These are phyloP conservation scores for Periophthalmus magnuspinnatus DNA, from an alignment of 2,797 vertebrate species.

Conservation along the genomic window DNA sequence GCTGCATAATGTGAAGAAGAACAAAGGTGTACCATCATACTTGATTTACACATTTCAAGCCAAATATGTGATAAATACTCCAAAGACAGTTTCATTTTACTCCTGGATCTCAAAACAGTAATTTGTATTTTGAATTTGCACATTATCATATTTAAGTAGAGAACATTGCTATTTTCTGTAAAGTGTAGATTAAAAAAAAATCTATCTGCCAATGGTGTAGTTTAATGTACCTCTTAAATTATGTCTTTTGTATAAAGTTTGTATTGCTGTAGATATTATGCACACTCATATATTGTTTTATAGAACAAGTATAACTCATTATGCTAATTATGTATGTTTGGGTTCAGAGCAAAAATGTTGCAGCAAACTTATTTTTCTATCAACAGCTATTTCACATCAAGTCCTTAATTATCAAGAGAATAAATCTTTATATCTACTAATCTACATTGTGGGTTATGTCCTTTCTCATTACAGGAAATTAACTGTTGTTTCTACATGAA, in stretches of 20 bases:
- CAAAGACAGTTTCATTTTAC: constrained; percentile 64
- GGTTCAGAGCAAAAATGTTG: constrained; percentile 54
- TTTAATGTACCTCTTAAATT: constrained; percentile 36
- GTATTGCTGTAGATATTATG: constrained; percentile 28
- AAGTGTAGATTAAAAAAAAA: constrained; percentile 49
- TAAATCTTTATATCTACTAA: constrained; percentile 66
- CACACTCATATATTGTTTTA: constrained; percentile 36
- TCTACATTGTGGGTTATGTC: neutral
- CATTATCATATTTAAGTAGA: constrained; percentile 43
- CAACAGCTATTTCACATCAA: constrained; percentile 43
- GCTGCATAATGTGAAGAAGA: constrained; percentile 33
- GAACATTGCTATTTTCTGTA: constrained; percentile 64
- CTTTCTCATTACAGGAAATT: no score
- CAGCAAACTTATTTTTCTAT: constrained; percentile 76
- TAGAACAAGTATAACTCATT: constrained; percentile 22
- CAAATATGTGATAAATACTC: constrained; percentile 65
- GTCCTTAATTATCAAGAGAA: constrained; percentile 61
- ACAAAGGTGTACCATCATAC: constrained; percentile 30
- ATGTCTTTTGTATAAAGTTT: constrained; percentile 51
- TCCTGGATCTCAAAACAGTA: constrained; percentile 22
- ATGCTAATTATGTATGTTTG: constrained; percentile 47
- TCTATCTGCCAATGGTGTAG: constrained; percentile 54
- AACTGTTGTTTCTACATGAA: neutral
- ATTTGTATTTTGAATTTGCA: constrained; percentile 62
- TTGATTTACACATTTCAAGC: constrained; percentile 63